A percentile compares a stretch with the other conserved stretches of the same genome.
These are phyloP conservation scores for Heliconius sara DNA, from an alignment of 2,888 invertebrate species.

Conservation along the genomic window DNA sequence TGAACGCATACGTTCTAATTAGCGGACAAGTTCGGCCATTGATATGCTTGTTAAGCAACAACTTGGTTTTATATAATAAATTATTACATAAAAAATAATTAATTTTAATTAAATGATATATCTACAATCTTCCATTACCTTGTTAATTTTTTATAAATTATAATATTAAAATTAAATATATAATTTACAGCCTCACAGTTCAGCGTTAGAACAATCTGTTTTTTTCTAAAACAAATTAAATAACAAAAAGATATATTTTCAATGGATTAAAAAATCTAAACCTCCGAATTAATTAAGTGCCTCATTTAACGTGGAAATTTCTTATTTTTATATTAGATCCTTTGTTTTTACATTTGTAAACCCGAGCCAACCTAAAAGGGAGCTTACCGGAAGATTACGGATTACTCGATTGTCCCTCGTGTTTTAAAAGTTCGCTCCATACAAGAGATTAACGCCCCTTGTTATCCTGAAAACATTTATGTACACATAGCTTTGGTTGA, in stretches of 20 bases:
- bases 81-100: background rate
- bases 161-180: too few species aligned
- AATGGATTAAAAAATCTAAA: slow-evolving; percentile 5
- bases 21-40: background rate
- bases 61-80: background rate
- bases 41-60: background rate
- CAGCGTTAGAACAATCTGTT: too few species aligned
- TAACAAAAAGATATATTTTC: background rate
- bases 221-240: background rate
- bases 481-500: slow-evolving; percentile 4
- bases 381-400: slow-evolving; percentile 65
- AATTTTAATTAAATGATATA: background rate
- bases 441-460: slow-evolving; percentile 61
- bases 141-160: background rate
- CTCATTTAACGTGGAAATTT: slow-evolving; percentile 23
- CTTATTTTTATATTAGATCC: slow-evolving; percentile 24
- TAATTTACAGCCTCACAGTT: too few species aligned
- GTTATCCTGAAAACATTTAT: slow-evolving; percentile 55
- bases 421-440: slow-evolving; percentile 65
- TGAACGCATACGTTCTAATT: slow-evolving; percentile 5
- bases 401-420: slow-evolving; percentile 69
- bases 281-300: slow-evolving; percentile 20
- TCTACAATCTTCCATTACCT: background rate
- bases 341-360: slow-evolving; percentile 47
- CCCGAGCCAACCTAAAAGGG: slow-evolving; percentile 47